Percentiles rank a stretch among this genome's conserved stretches.
Conservation (phyloP, 2,113 vertebrate genomes). For the Erythrocercus mccallii region DNA sequence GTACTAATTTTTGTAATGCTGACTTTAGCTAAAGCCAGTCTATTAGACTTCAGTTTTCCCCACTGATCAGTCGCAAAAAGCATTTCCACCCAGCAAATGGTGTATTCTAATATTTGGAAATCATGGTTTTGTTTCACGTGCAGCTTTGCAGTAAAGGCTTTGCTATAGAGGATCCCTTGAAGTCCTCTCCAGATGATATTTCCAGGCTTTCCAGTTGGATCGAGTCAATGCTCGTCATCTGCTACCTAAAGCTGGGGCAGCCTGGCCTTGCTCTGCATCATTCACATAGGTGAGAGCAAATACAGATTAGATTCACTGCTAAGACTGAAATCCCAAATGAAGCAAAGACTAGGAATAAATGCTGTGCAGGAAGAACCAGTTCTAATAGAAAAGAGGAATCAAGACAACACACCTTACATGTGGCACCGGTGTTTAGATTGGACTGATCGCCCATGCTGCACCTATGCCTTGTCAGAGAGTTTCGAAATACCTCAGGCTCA, state of each 20-base stretch:
- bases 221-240: slow-evolving; percentile 74
- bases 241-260: slow-evolving; percentile 73
- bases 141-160: slow-evolving; percentile 76
- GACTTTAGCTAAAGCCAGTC: neutral
- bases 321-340: neutral
- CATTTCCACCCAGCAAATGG: neutral
- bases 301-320: neutral
- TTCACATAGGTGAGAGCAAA: slow-evolving; percentile 73
- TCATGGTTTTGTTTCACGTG: neutral
- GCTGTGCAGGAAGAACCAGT: neutral
- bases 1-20: neutral
- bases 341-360: neutral
- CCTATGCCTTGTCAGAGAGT: neutral
- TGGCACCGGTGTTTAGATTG: neutral
- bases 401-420: neutral
- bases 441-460: fast-evolving
- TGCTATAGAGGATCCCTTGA: slow-evolving; percentile 53
- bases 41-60: neutral
- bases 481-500: neutral
- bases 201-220: slow-evolving; percentile 71
- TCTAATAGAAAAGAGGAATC: neutral
- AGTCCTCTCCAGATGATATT: slow-evolving; percentile 69
- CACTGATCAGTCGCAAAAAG: neutral
- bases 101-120: neutral
- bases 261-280: slow-evolving; percentile 73